Evolutionary conservation across 2,797 vertebrate genomes (phyloP), one percentile per base, ranked within the genome.

Genomic region (Mionectes olivaceus): DNA sequence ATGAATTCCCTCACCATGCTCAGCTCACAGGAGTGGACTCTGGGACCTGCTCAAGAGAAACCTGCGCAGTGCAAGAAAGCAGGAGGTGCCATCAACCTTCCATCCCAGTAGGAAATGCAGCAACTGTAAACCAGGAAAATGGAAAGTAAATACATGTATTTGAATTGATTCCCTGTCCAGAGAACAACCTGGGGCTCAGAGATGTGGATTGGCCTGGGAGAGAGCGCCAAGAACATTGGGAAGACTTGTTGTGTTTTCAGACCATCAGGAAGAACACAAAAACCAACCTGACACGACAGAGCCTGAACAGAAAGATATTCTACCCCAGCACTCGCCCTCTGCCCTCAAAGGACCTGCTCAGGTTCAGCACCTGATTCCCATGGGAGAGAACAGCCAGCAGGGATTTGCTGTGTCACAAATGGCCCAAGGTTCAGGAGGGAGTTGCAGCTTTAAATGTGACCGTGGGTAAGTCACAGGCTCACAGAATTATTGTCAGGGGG

Each of bases 201-300:
- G 2, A 44, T 0, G 0, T 6, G 41, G 61, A 13, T 5, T 1
- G 3, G 8, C 21, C n/a, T 79, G 46, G 59, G 30, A 46, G 16
- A 76, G 39, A 37, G 15, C 43, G 12, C 1, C 0, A 69, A 30
- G 55, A 65, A 22, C 0, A 0, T 2, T 17, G 43, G 52, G 18
- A 50, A 41, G 57, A 27, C 13, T 4, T 1, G 0, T 49, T 25
- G 23, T 19, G 16, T 56, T 55, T 87, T 44, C 71, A 69, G 50
- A 33, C 10, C 21, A 1, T 32, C 49, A 33, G 32, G 25, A 61
- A 81, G 24, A 64, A n/a, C 22, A 47, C 0, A 1, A n/a, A 68
- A 68, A 19, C 15, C 19, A 23, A 1, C 41, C 47, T 71, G 67
- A 23, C 33, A 2, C 5, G 27, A 32, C 19, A 60, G 65, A 84